Conservation (phyloP, 2,113 vertebrate genomes). For the Mola mola region DNA sequence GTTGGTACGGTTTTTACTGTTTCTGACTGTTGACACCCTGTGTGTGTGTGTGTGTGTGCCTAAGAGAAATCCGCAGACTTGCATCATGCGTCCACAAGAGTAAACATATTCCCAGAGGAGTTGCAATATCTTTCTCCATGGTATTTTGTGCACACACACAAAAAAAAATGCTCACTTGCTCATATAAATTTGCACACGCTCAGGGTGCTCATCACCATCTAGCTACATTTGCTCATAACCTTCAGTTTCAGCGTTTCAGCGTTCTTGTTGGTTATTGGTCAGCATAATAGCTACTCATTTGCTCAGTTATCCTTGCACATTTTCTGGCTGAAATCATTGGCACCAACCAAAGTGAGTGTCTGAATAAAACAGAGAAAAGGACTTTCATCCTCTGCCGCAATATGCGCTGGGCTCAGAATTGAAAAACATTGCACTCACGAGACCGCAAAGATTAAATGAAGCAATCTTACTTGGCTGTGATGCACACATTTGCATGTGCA, state of each 20-base stretch:
- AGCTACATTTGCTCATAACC: conserved; percentile 30
- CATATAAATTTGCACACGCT: conserved; percentile 13
- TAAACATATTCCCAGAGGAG: conserved; percentile 38
- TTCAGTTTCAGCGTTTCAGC: conserved; percentile 19
- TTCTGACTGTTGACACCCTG: conserved; percentile 1
- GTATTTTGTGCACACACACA: conserved; percentile 2
- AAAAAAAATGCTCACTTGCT: conserved; percentile 4
- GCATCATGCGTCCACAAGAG: conserved; percentile 59
- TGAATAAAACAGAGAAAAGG: conserved; percentile 45
- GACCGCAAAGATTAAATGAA: conserved; percentile 54
- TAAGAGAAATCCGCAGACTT: conserved; percentile 39
- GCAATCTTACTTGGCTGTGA: conserved; percentile 34
- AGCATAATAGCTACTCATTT: conserved; percentile 46
- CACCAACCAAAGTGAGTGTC: conserved; percentile 32
- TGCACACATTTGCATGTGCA: conserved; percentile 26
- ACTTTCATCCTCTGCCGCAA: conserved; percentile 59
- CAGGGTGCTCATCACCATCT: conserved; percentile 11
- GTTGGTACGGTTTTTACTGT: conserved; percentile 15
- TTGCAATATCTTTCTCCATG: conserved; percentile 44
- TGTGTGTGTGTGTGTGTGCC: neutral
- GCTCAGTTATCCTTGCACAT: conserved; percentile 64
- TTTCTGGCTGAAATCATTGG: conserved; percentile 45
- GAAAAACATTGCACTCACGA: conserved; percentile 51
- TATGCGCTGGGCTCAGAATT: conserved; percentile 46
- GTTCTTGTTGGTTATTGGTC: conserved; percentile 31